phyloP scores from a whole-genome alignment of 1,140 invertebrate species.

The Helicoverpa armigera region DNA sequence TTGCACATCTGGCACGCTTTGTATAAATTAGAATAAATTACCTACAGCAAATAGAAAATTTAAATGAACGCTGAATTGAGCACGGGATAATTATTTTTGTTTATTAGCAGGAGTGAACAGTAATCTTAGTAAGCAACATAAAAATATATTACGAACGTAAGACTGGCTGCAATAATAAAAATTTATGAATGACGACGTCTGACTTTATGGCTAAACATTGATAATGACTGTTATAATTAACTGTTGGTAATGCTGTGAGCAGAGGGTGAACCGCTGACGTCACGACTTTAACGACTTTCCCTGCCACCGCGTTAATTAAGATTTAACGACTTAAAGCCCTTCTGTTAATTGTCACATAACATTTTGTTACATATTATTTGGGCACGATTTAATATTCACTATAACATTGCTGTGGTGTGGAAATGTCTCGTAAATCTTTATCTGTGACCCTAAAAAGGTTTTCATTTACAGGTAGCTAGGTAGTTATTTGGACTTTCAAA shows the following conservation, averaged over 20 bases:
- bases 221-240: slow-evolving; percentile 59
- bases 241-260: slow-evolving; percentile 40
- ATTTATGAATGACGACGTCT: slow-evolving; percentile 39
- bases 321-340: slow-evolving; percentile 69
- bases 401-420: not conserved
- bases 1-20: slow-evolving; percentile 38
- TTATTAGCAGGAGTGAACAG: slow-evolving; percentile 17
- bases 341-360: slow-evolving; percentile 67
- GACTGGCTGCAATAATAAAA: slow-evolving; percentile 35
- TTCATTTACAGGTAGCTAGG: not conserved
- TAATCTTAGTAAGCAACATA: slow-evolving; percentile 42
- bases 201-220: slow-evolving; percentile 48
- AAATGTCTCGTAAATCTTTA: slow-evolving; percentile 29
- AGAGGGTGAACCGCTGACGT: slow-evolving; percentile 56
- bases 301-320: slow-evolving; percentile 71
- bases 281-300: slow-evolving; percentile 65
- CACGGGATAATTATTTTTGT: slow-evolving; percentile 24
- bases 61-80: slow-evolving; percentile 22
- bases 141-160: slow-evolving; percentile 26
- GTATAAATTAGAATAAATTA: slow-evolving; percentile 42
- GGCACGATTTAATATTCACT: slow-evolving; percentile 19
- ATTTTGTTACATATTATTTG: slow-evolving; percentile 58
- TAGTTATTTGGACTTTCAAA: not conserved
- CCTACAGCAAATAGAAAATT: slow-evolving; percentile 10
- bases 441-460: slow-evolving; percentile 30